Percentiles rank a stretch among this genome's conserved stretches.
Evolutionary conservation across 2,888 invertebrate species (phyloP).

Genomic region (Tipula lateralis): DNA sequence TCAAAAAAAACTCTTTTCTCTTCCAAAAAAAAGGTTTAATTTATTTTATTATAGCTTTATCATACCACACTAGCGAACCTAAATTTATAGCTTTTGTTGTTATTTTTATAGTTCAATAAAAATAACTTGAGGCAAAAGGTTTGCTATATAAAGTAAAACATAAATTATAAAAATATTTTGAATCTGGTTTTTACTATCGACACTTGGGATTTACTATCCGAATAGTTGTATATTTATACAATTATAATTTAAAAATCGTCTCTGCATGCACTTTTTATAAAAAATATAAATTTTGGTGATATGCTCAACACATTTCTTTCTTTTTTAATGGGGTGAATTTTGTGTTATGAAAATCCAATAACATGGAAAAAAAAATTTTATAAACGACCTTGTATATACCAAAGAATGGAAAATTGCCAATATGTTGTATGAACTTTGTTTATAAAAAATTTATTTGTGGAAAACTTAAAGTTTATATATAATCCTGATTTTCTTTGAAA

Average conservation of each 20-base stretch:
- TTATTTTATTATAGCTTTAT: neutral
- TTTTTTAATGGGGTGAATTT: neutral
- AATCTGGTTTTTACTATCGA: neutral
- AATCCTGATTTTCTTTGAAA: neutral
- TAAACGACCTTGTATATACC: conserved; percentile 4
- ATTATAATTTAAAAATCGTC: neutral
- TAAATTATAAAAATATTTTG: neutral
- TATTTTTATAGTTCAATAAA: neutral
- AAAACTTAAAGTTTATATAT: neutral
- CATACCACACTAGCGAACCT: neutral
- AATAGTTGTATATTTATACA: neutral
- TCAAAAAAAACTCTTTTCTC: neutral
- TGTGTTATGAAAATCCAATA: neutral
- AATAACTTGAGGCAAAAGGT: neutral
- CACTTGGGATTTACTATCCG: neutral
- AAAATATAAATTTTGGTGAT: no score
- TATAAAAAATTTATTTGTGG: neutral
- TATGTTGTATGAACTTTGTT: neutral
- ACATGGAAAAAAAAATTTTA: neutral
- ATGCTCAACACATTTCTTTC: no score
- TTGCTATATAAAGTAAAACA: neutral
- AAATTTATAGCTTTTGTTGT: neutral
- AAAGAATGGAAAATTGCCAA: conserved; percentile 19
- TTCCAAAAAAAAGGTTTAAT: neutral
- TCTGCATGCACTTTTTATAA: neutral